phyloP scores from a whole-genome alignment of 2,113 vertebrate genomes.

The Chlamydotis undulata region DNA sequence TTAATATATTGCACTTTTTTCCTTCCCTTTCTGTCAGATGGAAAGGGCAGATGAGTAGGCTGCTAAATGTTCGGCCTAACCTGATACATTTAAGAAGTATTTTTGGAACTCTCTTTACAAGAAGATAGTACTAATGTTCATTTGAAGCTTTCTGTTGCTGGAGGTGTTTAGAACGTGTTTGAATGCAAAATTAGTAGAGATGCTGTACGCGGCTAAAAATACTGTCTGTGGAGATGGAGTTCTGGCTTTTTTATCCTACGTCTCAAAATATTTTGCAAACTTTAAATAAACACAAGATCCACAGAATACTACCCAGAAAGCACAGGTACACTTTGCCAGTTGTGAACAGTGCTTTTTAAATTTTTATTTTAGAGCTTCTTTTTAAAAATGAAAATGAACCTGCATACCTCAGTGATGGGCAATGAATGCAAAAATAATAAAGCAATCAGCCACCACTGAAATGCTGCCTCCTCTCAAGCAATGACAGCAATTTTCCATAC shows the following conservation, averaged over 20 bases:
- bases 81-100: not conserved
- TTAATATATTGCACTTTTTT: not conserved
- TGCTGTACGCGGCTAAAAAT: not conserved
- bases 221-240: not conserved
- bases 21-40: not conserved
- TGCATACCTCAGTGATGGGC: not conserved
- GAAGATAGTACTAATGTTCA: not conserved
- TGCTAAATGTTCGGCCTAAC: not conserved
- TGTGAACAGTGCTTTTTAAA: not conserved
- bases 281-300: not conserved
- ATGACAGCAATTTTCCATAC: constrained; percentile 8
- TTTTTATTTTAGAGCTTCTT: not conserved
- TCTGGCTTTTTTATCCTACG: not conserved
- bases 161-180: not conserved
- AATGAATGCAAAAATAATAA: constrained; percentile 58
- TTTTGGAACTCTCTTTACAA: not conserved
- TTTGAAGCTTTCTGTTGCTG: not conserved
- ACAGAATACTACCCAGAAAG: not conserved
- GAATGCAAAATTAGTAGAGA: not conserved
- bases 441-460: constrained; percentile 45
- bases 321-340: not conserved
- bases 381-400: constrained; percentile 33
- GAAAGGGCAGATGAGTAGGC: not conserved
- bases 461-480: constrained; percentile 31
- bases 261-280: not conserved